These are phyloP conservation scores for Metellina segmentata DNA, from an alignment of 2,888 invertebrate species.

Conservation along the genomic window DNA sequence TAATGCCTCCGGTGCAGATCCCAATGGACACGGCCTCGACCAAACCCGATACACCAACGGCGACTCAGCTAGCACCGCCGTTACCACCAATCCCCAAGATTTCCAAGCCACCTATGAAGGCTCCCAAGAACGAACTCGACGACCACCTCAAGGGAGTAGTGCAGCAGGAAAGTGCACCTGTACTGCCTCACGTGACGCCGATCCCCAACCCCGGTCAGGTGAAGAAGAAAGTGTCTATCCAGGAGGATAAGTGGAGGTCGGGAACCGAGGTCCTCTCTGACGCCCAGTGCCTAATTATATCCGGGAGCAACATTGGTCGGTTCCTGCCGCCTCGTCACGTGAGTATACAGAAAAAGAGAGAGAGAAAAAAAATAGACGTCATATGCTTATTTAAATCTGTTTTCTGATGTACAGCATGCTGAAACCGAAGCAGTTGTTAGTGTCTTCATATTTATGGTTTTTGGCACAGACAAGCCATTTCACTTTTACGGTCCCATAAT, in stretches of 20 bases:
- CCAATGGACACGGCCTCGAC: background rate
- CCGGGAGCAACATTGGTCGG: conserved; percentile 72
- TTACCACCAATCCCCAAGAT: conserved; percentile 10
- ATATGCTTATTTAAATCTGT: conserved; percentile 64
- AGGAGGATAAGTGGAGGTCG: conserved; percentile 69
- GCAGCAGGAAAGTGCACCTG: conserved; percentile 44
- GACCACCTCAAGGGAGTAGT: conserved; percentile 21
- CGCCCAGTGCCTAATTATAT: conserved; percentile 73
- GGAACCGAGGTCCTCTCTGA: conserved; percentile 57
- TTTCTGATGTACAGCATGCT: conserved; percentile 24
- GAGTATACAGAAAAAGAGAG: conserved; percentile 51
- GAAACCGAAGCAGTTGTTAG: conserved; percentile 31
- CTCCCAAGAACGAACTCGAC: conserved; percentile 34
- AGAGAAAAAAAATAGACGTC: conserved; percentile 55
- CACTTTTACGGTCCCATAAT: too few species aligned
- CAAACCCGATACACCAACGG: conserved; percentile 19
- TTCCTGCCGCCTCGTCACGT: conserved; percentile 72
- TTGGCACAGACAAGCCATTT: background rate
- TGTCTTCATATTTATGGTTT: conserved; percentile 29
- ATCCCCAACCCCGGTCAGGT: conserved; percentile 26
- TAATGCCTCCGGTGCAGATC: background rate
- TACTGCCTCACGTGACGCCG: background rate
- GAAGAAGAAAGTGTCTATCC: conserved; percentile 73
- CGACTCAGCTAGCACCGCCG: conserved; percentile 15
- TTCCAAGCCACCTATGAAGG: conserved; percentile 31